Conservation (phyloP, 2,113 vertebrate species). For the Cranoglanis bouderius region DNA sequence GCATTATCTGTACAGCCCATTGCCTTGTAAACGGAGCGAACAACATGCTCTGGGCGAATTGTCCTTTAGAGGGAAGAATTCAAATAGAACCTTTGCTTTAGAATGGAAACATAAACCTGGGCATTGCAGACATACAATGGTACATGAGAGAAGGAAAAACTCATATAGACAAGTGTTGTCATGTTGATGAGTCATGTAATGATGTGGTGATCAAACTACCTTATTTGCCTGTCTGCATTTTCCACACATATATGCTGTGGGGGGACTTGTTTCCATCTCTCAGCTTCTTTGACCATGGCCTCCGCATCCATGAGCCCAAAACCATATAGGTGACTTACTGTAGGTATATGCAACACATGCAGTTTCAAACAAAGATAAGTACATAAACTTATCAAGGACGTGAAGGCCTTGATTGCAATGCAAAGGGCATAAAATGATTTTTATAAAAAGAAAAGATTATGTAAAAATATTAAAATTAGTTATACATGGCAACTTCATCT, state of each 20-base stretch:
- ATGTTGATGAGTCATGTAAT: neutral
- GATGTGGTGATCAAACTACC: conserved; percentile 71
- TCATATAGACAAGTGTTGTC: neutral
- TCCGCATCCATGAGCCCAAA: conserved; percentile 99
- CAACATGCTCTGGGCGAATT: conserved; percentile 91
- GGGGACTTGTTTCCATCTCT: conserved; percentile 93
- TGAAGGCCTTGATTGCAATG: neutral
- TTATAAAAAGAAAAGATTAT: neutral
- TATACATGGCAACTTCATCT: neutral
- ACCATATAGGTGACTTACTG: conserved; percentile 87
- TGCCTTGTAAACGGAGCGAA: conserved; percentile 96
- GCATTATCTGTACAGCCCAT: conserved; percentile 91
- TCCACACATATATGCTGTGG: conserved; percentile 94
- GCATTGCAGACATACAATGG: neutral
- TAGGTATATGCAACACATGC: conserved; percentile 43
- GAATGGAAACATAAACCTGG: neutral
- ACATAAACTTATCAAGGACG: neutral
- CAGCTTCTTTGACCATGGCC: conserved; percentile 98
- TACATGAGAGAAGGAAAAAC: neutral
- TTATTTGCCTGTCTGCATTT: conserved; percentile 94
- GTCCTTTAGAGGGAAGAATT: conserved; percentile 74
- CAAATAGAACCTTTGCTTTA: neutral
- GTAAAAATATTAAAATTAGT: neutral
- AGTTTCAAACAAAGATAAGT: conserved; percentile 23
- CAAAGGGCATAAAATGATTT: neutral